Base-by-base conservation (phyloP, 2,113 vertebrate species). In the Psilopogon haemacephalus region DNA sequence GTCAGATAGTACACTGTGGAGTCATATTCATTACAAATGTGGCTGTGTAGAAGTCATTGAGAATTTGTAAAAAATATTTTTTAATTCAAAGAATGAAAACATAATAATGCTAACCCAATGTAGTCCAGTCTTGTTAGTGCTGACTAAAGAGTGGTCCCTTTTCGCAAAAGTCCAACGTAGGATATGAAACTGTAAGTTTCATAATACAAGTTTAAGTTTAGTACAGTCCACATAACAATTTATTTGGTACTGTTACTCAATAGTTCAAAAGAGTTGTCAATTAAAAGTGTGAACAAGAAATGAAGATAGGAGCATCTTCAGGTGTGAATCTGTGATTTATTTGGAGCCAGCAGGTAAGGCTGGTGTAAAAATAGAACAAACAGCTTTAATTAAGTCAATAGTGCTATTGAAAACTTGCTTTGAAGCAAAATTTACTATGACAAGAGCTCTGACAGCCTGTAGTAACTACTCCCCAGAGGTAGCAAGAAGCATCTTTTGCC, bases 211-310 rank as follows among this genome's bases (percentile, higher is more conserved):
- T 11, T 84, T 33, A 81, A 78, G 30, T 79, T 90, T 79, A 76
- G 23, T 50, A 30, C 19, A 89, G 55, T 44, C 17, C 40, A 59
- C 32, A 24, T 14, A 76, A 50, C 46, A 85, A 18, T 33, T 73
- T 70, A 0, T 4, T 86, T 63, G 70, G 5, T 86, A 76, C 55
- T 87, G 78, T 67, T 87, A 82, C 65, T 89, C 95, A 92, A 85
- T 93, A 93, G 44, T 59, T 92, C 70, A 64, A 74, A 88, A 79
- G 38, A 73, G 20, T 3, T 67, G 44, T 86, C 86, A 89, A 94
- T 95, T 95, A 85, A 68, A 89, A 80, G 87, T 87, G 94, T 91
- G 89, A 96, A 90, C 71, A 96, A 87, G 71, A 92, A 64, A 92
- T 58, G 74, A 84, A 85, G 59, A 60, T 18, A 73, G 42, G 55